A percentile compares a stretch with the other conserved stretches of the same genome.
These are phyloP conservation scores for Hemicordylus capensis DNA, from an alignment of 2,113 vertebrate genomes.

Conservation along the genomic window DNA sequence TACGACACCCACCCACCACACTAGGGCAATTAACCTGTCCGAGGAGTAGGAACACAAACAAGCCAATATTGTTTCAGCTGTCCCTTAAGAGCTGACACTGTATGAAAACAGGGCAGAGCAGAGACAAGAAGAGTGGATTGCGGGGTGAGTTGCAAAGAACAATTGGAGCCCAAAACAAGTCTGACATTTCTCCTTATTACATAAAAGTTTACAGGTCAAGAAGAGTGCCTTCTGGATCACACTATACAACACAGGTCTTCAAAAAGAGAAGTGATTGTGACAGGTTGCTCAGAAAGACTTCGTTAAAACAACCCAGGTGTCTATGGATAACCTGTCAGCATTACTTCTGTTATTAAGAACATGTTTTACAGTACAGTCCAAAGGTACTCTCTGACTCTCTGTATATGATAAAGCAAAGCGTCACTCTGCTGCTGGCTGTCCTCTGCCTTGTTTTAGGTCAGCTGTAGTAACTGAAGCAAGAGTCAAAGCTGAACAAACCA, in stretches of 20 bases:
- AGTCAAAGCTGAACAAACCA: background rate
- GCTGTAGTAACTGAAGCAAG: background rate
- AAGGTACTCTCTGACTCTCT: background rate
- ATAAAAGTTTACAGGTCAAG: fast-evolving
- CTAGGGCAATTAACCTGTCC: conserved; percentile 48
- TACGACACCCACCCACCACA: conserved; percentile 31
- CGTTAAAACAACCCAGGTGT: background rate
- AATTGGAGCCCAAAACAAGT: background rate
- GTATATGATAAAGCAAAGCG: background rate
- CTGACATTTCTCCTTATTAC: background rate
- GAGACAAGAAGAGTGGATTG: background rate
- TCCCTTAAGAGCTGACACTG: background rate
- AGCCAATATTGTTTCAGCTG: conserved; percentile 38
- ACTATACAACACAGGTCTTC: background rate
- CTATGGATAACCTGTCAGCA: background rate
- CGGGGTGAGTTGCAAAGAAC: conserved; percentile 13
- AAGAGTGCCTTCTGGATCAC: background rate
- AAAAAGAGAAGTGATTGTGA: background rate
- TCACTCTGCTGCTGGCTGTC: background rate
- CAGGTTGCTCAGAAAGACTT: background rate
- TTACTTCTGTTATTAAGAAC: background rate
- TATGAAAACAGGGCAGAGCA: background rate
- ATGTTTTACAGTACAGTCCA: background rate
- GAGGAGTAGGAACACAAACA: conserved; percentile 39
- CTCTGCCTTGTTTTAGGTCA: background rate